phyloP scores from a whole-genome alignment of 2,113 vertebrate species.

The Prinia subflava region DNA sequence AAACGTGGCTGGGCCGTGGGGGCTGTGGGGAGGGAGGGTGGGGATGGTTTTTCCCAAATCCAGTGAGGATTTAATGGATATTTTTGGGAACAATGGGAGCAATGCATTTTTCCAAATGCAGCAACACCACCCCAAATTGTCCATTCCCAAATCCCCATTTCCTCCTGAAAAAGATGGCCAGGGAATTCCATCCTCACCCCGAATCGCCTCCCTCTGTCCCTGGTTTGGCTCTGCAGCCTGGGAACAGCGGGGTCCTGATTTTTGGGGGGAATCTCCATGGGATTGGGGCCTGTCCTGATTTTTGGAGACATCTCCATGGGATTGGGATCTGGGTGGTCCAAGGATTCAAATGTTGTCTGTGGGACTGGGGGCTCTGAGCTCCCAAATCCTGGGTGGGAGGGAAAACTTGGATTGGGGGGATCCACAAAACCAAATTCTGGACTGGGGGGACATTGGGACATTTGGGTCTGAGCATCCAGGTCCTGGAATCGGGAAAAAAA shows the following conservation, averaged over 20 bases:
- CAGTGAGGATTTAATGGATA: background rate
- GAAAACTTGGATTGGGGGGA: background rate
- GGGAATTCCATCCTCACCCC: background rate
- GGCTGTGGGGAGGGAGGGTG: background rate
- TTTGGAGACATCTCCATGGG: background rate
- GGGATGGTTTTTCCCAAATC: background rate
- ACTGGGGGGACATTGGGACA: background rate
- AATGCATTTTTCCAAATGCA: background rate
- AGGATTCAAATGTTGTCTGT: background rate
- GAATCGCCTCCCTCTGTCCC: background rate
- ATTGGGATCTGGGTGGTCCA: background rate
- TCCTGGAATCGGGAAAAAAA: background rate
- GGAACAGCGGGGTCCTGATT: background rate
- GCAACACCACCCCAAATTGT: background rate
- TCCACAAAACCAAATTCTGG: background rate
- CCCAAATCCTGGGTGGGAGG: background rate
- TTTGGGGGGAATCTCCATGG: background rate
- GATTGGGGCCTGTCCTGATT: background rate
- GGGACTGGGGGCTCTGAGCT: background rate
- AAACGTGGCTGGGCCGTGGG: accelerated
- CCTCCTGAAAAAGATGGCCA: background rate
- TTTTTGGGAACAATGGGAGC: no score
- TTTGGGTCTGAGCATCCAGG: background rate
- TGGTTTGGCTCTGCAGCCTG: background rate
- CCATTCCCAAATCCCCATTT: background rate